Evolutionary conservation across 2,113 vertebrate species (phyloP).

Genomic region (Saccopteryx bilineata): DNA sequence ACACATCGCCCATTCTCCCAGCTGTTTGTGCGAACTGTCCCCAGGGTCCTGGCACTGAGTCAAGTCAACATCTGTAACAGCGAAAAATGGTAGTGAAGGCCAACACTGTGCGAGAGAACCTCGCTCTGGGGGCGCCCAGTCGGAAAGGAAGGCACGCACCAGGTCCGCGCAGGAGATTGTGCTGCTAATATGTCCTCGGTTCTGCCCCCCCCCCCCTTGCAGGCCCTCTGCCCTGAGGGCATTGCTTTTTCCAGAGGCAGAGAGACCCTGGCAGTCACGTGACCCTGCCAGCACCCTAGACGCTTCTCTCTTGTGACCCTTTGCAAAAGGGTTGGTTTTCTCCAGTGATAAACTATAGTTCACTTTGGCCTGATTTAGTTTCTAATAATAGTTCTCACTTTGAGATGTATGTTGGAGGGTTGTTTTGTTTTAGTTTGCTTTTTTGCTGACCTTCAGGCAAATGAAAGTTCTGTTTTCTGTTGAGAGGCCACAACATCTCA

Average conservation of each 20-base stretch:
- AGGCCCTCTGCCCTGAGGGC: not conserved
- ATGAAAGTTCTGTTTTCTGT: slow-evolving; percentile 61
- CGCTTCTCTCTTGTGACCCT: slow-evolving; percentile 26
- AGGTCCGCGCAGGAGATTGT: too few relatives aligned
- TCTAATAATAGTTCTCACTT: slow-evolving; percentile 78
- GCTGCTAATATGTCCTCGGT: not conserved
- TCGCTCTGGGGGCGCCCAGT: not conserved
- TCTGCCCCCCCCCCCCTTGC: not conserved
- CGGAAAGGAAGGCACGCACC: too few relatives aligned
- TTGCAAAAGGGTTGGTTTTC: slow-evolving; percentile 52
- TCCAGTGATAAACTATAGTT: slow-evolving; percentile 63
- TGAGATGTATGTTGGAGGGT: slow-evolving; percentile 48
- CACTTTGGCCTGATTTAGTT: slow-evolving; percentile 67
- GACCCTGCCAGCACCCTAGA: not conserved
- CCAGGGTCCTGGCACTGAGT: not conserved
- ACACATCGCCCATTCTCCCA: not conserved
- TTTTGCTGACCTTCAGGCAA: slow-evolving; percentile 77
- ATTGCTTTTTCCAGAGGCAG: slow-evolving; percentile 7
- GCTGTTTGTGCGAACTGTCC: not conserved
- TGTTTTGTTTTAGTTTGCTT: slow-evolving; percentile 66
- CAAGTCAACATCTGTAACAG: not conserved
- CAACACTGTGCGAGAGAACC: not conserved
- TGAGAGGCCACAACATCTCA: not conserved
- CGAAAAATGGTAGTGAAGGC: not conserved
- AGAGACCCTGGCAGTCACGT: not conserved